phyloP scores from a whole-genome alignment of 2,888 invertebrate species.

The Entomobrya multifasciata region DNA sequence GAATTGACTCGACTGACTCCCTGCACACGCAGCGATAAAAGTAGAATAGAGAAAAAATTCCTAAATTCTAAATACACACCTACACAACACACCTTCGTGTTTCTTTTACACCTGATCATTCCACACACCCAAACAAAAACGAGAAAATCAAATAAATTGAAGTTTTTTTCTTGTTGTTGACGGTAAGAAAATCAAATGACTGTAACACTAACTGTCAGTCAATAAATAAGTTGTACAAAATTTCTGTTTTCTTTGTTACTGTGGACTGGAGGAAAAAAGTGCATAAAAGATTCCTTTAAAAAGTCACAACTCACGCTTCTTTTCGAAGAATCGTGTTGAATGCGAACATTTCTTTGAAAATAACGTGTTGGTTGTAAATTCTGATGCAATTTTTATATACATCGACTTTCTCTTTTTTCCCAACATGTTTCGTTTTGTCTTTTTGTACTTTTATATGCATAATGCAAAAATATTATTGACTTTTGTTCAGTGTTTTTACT shows the following conservation, averaged over 20 bases:
- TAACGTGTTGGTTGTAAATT: no score
- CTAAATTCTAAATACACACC: not conserved
- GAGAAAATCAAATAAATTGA: constrained; percentile 48
- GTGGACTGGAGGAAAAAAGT: not conserved
- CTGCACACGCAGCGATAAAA: no score
- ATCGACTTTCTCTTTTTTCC: constrained; percentile 31
- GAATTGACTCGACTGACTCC: no score
- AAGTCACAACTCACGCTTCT: no score
- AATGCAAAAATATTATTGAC: constrained; percentile 70
- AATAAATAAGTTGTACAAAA: constrained; percentile 14
- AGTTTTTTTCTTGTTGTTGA: not conserved
- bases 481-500: constrained; percentile 50
- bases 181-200: constrained; percentile 54
- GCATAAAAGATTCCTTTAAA: not conserved
- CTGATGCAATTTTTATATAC: no score
- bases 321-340: no score
- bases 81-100: no score
- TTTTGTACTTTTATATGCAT: constrained; percentile 36
- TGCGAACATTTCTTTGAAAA: no score
- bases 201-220: constrained; percentile 32
- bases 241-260: not conserved
- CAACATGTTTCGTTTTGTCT: no score
- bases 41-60: no score
- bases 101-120: constrained; percentile 63
- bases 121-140: constrained; percentile 40